Evolutionary conservation across 2,888 invertebrate genomes (phyloP), one percentile per base, ranked within the genome.

Genomic region (Pyralis farinalis): DNA sequence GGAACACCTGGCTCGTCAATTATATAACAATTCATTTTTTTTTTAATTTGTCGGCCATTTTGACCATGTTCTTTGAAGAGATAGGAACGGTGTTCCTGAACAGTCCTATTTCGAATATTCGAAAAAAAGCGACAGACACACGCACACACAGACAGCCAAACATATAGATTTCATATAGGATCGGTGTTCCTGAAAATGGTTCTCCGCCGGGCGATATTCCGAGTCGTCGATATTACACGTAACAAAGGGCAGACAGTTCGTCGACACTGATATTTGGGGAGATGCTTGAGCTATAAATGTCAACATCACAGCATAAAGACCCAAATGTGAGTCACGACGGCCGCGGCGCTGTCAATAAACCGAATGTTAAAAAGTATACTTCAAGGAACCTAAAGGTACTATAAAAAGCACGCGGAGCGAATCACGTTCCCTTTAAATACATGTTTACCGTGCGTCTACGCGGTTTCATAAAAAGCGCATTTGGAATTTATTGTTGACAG

Each of bases 291-390:
- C 21, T 21, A 21, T 37, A 22, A 28, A 25, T 34, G 39, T 40
- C 40, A 35, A 43, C 34, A 39, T 31, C 32, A 28, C 25, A 22
- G 29, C 41, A 37, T 43, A 39, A 47, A 44, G 43, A 36, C 30
- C 7, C n/a, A 34, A 32, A 27, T 28, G 28, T 40, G 37, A 39
- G 31, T 42, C 28, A 42, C 36, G 41, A 35, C 41, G 27, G 40
- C 34, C 41, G 38, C 33, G 44, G n/a, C 42, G 35, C 39, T 38
- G 16, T 43, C 37, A 37, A 42, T 46, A 42, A 42, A 43, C 34
- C 27, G 27, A 35, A 43, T 37, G 43, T 46, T 43, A 42, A 42
- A 46, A 40, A 12, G 32, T 10, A 38, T 40, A 27, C 33, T 36
- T 32, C 30, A 30, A 35, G 41, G 25, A 33, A 36, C 36, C 12